Conservation (phyloP, 2,797 vertebrate species). For the Lacerta agilis region DNA sequence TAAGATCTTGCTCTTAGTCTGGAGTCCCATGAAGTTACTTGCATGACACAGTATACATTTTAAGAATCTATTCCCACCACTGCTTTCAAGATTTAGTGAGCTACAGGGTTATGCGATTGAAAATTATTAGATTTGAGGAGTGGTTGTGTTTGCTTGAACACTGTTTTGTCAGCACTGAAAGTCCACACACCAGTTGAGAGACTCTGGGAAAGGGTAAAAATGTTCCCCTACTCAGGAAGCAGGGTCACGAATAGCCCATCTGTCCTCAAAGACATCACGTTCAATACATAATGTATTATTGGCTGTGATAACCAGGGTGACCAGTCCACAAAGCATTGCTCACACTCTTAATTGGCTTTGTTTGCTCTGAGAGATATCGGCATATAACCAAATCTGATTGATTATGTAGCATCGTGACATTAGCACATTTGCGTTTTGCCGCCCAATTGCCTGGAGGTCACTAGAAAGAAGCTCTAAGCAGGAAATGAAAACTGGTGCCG, state of each 20-base stretch:
- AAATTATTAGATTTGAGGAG: background rate
- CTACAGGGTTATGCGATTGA: background rate
- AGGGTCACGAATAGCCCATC: background rate
- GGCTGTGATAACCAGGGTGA: background rate
- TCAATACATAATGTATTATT: background rate
- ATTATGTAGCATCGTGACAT: background rate
- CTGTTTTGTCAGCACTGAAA: background rate
- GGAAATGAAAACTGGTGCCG: background rate
- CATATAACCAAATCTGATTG: background rate
- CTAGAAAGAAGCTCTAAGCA: background rate
- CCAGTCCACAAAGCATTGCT: background rate
- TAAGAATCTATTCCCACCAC: too few species aligned
- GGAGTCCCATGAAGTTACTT: background rate
- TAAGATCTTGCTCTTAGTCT: too few species aligned
- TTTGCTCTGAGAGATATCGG: background rate
- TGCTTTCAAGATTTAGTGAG: background rate
- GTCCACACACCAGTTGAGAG: background rate
- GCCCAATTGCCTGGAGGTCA: background rate
- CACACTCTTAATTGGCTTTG: background rate
- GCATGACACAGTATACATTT: accelerated
- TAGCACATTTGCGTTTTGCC: background rate
- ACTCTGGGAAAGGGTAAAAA: background rate
- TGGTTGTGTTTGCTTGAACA: background rate
- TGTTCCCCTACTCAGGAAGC: background rate
- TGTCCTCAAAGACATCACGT: background rate